Conservation (phyloP, 2,113 vertebrate species). For the Nibea albiflora region DNA sequence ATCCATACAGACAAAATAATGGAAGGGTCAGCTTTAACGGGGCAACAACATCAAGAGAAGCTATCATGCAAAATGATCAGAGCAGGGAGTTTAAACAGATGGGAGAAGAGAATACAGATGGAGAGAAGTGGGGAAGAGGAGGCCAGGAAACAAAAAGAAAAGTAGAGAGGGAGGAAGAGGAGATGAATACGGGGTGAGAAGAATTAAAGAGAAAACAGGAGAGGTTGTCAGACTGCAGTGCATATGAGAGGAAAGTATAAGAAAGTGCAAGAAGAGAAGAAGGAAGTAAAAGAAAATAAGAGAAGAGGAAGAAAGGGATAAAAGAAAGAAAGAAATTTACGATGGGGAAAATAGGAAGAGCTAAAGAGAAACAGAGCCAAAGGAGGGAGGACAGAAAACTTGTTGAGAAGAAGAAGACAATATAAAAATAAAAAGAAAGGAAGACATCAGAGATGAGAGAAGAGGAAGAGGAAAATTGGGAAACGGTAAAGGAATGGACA, state of each 20-base stretch:
- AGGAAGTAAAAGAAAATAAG: no score
- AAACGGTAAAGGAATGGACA: no score
- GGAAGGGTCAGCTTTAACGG: not conserved
- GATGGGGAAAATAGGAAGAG: not conserved
- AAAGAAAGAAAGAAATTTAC: not conserved
- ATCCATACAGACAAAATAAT: not conserved
- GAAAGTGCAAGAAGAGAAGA: not conserved
- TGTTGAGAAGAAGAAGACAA: not conserved
- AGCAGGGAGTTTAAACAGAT: constrained; percentile 13
- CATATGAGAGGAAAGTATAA: not conserved
- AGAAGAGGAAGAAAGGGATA: not conserved
- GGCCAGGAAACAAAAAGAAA: not conserved
- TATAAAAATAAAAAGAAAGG: not conserved
- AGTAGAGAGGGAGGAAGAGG: not conserved
- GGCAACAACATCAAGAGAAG: constrained; percentile 13
- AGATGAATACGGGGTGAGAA: not conserved
- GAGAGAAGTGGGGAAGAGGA: not conserved
- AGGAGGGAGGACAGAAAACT: no score
- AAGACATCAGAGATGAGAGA: not conserved
- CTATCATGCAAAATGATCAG: constrained; percentile 22
- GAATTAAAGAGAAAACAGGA: not conserved
- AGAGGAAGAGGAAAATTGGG: not conserved
- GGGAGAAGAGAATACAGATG: not conserved
- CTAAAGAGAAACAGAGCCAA: not conserved
- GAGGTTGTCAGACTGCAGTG: not conserved